Evolutionary conservation across 2,888 invertebrate species (phyloP), one percentile per base, ranked within the genome.

Genomic region (Cheilosia scutellata): DNA sequence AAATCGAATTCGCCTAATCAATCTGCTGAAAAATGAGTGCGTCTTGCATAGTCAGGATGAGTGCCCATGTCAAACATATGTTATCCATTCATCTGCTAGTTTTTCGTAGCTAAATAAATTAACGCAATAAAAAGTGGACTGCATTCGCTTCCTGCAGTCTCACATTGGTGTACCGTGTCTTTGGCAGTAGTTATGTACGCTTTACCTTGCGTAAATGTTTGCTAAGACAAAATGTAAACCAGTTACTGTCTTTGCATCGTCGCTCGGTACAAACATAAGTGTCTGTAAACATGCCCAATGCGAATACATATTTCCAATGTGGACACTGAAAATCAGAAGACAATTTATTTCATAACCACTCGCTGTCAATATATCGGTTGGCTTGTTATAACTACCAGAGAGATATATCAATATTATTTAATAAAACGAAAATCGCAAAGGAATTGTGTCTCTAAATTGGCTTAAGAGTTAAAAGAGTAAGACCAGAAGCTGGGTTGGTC

Each of bases 301-400:
- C 55, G 49, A 77, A 55, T 44, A 47, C 68, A 57, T 31, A 51
- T 53, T 72, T 77, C 60, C 44, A 60, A 66, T 68, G 55, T 84
- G 75, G 79, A 70, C 79, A 42, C 75, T 84, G 79, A 79, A 84
- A 83, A 84, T 75, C 70, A 79, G 66, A 84, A 71, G 79, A 84
- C 79, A 78, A 79, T 84, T 84, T 84, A 84, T 79, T 84, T 79
- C 79, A 84, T 84, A 84, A 84, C 79, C 66, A 78, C 72, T 78
- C 66, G 78, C 72, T 74, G 78, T 78, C 78, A 77, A 78, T 83
- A 83, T 66, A 72, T 83, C 72, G 62, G 62, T 62, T 62, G 25
- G 55, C 77, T 57, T 33, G 77, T 47, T 40, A 65, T 72, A 53
- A 53, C 65, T 55, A 37, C 62, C 57, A 47, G 40, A 72, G 65